Evolutionary conservation across 2,888 invertebrate genomes (phyloP).

Genomic region (Polietes domitor): DNA sequence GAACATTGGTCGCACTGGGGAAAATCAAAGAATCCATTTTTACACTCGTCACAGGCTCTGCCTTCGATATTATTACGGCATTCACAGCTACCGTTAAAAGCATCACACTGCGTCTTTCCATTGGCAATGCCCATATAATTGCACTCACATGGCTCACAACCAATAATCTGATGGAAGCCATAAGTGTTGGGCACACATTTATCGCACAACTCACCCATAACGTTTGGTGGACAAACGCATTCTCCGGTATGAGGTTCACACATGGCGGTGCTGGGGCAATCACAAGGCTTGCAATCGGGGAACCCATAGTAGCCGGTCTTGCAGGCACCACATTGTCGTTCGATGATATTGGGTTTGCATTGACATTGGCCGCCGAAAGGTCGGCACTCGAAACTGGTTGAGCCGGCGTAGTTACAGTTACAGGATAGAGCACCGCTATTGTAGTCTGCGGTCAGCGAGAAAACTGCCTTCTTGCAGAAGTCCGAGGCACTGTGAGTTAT

Average conservation of each 20-base stretch:
- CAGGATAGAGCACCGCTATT: slow-evolving; percentile 96
- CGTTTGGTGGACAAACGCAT: slow-evolving; percentile 95
- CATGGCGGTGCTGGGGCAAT: slow-evolving; percentile 91
- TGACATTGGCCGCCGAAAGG: slow-evolving; percentile 98
- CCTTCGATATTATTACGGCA: slow-evolving; percentile 94
- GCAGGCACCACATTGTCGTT: slow-evolving; percentile 89
- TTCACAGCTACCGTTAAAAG: slow-evolving; percentile 91
- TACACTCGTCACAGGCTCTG: slow-evolving; percentile 93
- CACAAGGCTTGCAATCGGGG: slow-evolving; percentile 94
- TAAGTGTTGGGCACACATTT: slow-evolving; percentile 93
- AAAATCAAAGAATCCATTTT: slow-evolving; percentile 91
- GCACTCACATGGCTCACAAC: slow-evolving; percentile 97
- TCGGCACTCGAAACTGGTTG: slow-evolving; percentile 93
- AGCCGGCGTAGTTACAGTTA: slow-evolving; percentile 93
- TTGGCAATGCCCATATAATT: slow-evolving; percentile 90
- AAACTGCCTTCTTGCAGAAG: slow-evolving; percentile 95
- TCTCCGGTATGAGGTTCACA: slow-evolving; percentile 89
- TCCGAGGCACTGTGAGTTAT: slow-evolving; percentile 86
- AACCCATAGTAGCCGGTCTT: slow-evolving; percentile 96
- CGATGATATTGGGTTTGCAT: slow-evolving; percentile 96
- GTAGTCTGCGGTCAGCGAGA: slow-evolving; percentile 96
- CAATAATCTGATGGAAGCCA: slow-evolving; percentile 95
- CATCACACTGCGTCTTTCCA: slow-evolving; percentile 92
- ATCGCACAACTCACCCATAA: slow-evolving; percentile 94
- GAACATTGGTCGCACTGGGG: slow-evolving; percentile 93